These are phyloP conservation scores for Brachypodius melanocephalos DNA, from an alignment of 2,113 vertebrate species.

Conservation along the genomic window DNA sequence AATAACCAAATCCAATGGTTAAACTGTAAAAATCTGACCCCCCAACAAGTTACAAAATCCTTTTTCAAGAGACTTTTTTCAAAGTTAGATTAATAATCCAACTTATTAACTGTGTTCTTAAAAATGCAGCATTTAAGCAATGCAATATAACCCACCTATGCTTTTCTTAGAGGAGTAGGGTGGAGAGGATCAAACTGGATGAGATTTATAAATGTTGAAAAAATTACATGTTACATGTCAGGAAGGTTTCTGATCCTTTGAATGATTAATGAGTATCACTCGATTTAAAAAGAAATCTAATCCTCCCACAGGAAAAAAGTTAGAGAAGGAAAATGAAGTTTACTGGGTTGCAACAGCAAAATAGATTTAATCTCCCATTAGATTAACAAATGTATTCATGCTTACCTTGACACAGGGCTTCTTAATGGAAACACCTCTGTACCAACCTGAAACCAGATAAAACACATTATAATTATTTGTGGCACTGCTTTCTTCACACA, in stretches of 20 bases:
- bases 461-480: slow-evolving; percentile 9
- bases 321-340: neutral
- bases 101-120: neutral
- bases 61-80: neutral
- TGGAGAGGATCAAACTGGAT: neutral
- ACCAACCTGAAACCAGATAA: slow-evolving; percentile 87
- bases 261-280: neutral
- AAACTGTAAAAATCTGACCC: neutral
- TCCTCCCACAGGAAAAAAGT: neutral
- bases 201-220: neutral
- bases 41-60: neutral
- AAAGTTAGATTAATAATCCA: neutral
- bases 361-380: neutral
- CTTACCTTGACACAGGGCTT: slow-evolving; percentile 91
- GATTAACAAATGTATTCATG: neutral
- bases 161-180: neutral
- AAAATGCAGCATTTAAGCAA: neutral
- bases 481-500: neutral
- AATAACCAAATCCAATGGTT: neutral
- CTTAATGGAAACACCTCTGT: slow-evolving; percentile 89
- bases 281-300: neutral
- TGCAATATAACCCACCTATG: neutral
- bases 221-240: neutral
- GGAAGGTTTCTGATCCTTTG: neutral
- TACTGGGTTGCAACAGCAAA: neutral